phyloP scores from a whole-genome alignment of 2,888 invertebrate species.

The Apamea sordens region DNA sequence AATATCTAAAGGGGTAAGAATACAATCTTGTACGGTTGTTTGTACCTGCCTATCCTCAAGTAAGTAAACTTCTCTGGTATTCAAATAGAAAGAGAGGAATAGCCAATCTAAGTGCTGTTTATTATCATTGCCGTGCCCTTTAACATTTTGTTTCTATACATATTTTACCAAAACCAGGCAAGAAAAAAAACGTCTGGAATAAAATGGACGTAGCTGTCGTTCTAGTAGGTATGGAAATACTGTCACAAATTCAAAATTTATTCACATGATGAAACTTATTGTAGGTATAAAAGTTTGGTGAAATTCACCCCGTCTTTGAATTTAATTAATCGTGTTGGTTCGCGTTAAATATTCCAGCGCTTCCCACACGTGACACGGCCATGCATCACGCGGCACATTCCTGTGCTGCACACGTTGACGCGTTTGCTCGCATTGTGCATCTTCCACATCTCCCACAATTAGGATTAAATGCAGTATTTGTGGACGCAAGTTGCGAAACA shows the following conservation, averaged over 20 bases:
- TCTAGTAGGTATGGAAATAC: too few species aligned
- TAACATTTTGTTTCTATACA: background rate
- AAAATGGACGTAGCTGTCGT: too few species aligned
- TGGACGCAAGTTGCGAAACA: background rate
- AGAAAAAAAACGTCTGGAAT: too few species aligned
- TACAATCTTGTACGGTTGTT: too few species aligned
- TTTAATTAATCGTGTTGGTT: slow-evolving; percentile 1
- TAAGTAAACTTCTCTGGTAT: background rate
- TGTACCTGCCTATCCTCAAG: background rate
- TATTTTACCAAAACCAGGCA: background rate
- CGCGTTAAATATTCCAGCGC: slow-evolving; percentile 27
- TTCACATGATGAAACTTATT: background rate
- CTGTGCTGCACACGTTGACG: slow-evolving; percentile 11
- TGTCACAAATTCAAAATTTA: background rate
- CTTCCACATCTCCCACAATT: slow-evolving; percentile 7
- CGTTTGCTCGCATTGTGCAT: background rate
- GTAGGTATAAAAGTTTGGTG: too few species aligned
- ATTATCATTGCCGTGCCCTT: background rate
- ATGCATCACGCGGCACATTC: slow-evolving; percentile 35
- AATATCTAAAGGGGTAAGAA: background rate
- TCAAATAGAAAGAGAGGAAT: slow-evolving; percentile 13
- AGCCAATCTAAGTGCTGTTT: background rate
- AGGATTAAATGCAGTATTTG: slow-evolving; percentile 3
- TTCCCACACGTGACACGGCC: background rate
- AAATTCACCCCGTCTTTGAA: background rate